Percentiles rank a stretch among this genome's conserved stretches.
phyloP scores from a whole-genome alignment of 2,113 vertebrate genomes.

The Tapirus terrestris region DNA sequence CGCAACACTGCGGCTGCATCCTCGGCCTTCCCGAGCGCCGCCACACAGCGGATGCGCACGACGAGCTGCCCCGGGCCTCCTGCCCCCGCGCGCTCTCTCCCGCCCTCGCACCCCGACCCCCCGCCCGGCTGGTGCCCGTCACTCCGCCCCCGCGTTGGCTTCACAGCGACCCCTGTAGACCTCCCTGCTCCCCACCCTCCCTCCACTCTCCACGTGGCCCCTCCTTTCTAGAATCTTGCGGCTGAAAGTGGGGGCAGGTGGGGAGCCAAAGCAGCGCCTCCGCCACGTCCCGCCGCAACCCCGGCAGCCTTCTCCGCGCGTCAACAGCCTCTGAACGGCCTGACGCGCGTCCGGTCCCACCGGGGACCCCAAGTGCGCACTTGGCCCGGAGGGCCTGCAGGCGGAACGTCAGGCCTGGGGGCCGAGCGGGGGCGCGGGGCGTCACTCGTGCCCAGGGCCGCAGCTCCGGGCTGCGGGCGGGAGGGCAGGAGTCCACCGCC shows the following conservation, averaged over 20 bases:
- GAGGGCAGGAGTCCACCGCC: not conserved
- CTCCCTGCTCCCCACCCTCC: not conserved
- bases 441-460: not conserved
- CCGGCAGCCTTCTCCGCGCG: not conserved
- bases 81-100: not conserved
- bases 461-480: not conserved
- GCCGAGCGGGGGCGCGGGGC: not conserved
- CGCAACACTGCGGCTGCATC: not conserved
- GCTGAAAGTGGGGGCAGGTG: not conserved
- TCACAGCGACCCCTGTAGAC: not conserved
- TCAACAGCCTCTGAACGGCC: slow-evolving; percentile 38
- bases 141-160: not conserved
- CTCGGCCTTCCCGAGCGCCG: not conserved
- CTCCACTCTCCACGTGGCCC: not conserved
- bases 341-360: not conserved
- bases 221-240: slow-evolving; percentile 57
- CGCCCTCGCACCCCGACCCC: not conserved
- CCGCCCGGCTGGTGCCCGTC: not conserved
- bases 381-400: not conserved
- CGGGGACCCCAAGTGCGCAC: slow-evolving; percentile 30
- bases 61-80: not conserved
- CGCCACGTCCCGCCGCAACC: not conserved
- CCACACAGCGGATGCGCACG: not conserved
- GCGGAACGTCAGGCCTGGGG: not conserved
- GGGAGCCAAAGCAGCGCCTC: too few relatives aligned